Evolutionary conservation across 2,888 invertebrate genomes (phyloP).

Genomic region (Cheilosia urbana): DNA sequence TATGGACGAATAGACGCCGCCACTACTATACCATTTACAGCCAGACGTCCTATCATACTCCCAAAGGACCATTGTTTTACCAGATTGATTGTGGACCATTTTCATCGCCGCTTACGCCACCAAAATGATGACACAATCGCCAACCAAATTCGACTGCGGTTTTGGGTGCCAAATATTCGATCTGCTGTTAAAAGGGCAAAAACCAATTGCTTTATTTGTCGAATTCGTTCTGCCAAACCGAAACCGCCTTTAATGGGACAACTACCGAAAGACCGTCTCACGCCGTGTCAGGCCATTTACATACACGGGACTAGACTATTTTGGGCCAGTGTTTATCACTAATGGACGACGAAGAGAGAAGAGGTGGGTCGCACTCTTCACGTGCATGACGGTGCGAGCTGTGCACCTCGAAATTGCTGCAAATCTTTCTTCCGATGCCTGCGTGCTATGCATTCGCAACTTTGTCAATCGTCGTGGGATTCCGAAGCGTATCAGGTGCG

Average conservation of each 20-base stretch:
- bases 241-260: no score
- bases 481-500: no score
- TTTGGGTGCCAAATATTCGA: conserved; percentile 37
- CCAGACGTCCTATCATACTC: no score
- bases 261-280: no score
- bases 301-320: conserved; percentile 70
- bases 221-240: no score
- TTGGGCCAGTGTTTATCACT: conserved; percentile 57
- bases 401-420: conserved; percentile 37
- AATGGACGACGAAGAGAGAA: conserved; percentile 56
- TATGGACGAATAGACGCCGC: no score
- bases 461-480: no score
- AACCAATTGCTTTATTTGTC: no score
- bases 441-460: conserved; percentile 33
- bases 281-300: no score
- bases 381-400: conserved; percentile 53
- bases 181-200: no score
- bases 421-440: conserved; percentile 22
- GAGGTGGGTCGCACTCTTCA: conserved; percentile 56
- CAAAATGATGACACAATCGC: conserved; percentile 27
- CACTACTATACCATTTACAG: no score
- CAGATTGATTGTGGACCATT: conserved; percentile 16
- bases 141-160: conserved; percentile 34
- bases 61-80: no score
- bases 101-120: conserved; percentile 31